Percentiles rank a stretch among this genome's conserved stretches.
Conservation (phyloP, 2,888 invertebrate genomes). For the Willowsia nigromaculata region DNA sequence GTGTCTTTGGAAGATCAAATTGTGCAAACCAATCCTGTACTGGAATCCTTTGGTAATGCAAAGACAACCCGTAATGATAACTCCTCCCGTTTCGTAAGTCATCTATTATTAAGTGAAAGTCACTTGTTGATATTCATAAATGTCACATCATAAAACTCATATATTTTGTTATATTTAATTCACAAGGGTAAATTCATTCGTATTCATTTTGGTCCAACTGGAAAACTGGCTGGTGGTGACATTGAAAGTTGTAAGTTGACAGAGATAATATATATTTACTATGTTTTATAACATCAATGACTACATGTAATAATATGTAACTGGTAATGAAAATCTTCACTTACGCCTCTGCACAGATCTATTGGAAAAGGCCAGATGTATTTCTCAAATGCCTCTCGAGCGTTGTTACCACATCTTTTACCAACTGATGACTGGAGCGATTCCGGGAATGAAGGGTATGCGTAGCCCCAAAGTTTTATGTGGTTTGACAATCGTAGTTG, state of each 20-base stretch:
- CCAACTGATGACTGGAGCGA: constrained; percentile 80
- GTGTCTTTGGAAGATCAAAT: constrained; percentile 95
- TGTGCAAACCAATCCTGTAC: constrained; percentile 99
- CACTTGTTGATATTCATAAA: background rate
- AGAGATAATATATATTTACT: no score
- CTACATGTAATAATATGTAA: no score
- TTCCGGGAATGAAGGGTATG: constrained; percentile 68
- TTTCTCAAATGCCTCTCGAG: constrained; percentile 98
- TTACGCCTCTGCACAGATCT: constrained; percentile 86
- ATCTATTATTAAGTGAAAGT: background rate
- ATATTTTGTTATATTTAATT: constrained; percentile 1
- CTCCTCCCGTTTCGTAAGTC: constrained; percentile 99
- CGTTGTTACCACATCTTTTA: constrained; percentile 86
- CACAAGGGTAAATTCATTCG: constrained; percentile 99
- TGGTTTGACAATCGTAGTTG: background rate
- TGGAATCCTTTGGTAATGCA: constrained; percentile 99
- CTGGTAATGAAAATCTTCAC: no score
- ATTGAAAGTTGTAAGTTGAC: constrained; percentile 99
- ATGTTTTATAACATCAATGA: no score
- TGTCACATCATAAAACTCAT: background rate
- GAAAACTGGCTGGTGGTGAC: constrained; percentile 99
- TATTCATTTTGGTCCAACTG: constrained; percentile 99
- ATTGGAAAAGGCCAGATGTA: constrained; percentile 99
- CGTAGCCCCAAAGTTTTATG: no score
- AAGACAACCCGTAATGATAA: constrained; percentile 99